Conservation (phyloP, 92 coral and sea anemone species). For the Siderastrea radians region DNA sequence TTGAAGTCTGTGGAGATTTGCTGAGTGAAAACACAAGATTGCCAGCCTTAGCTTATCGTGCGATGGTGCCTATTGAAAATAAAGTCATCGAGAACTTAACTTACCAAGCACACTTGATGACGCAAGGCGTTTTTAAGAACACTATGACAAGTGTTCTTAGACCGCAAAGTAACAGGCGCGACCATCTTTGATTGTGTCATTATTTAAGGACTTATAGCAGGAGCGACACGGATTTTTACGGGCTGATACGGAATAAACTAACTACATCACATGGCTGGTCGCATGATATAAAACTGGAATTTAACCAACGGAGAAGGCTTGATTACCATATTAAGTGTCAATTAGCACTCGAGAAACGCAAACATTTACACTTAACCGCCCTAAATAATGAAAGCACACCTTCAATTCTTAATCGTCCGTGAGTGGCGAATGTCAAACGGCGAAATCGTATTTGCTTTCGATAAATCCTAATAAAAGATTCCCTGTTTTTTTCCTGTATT, state of each 20-base stretch:
- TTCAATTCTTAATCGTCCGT: background rate
- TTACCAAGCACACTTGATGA: slow-evolving; percentile 7
- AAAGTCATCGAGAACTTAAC: background rate
- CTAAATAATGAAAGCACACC: slow-evolving; percentile 5
- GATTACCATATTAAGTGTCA: slow-evolving; percentile 38
- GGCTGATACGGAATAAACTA: background rate
- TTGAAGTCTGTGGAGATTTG: no score
- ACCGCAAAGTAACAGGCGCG: slow-evolving; percentile 9
- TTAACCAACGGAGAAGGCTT: background rate
- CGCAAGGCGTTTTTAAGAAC: background rate
- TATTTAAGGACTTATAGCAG: background rate
- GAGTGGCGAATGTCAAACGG: background rate
- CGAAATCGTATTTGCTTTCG: slow-evolving; percentile 12
- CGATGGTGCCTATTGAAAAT: background rate
- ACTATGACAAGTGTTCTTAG: background rate
- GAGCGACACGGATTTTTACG: background rate
- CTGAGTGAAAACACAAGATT: no score
- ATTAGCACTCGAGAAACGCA: slow-evolving; percentile 40
- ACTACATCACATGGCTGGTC: background rate
- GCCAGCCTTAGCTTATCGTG: background rate
- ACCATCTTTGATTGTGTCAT: slow-evolving; percentile 41
- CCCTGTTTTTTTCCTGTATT: background rate
- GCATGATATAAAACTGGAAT: slow-evolving; percentile 1
- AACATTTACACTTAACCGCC: slow-evolving; percentile 28
- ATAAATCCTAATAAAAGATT: background rate